Base-by-base conservation (phyloP, 1,140 invertebrate genomes). In the Antheraea pernyi region DNA sequence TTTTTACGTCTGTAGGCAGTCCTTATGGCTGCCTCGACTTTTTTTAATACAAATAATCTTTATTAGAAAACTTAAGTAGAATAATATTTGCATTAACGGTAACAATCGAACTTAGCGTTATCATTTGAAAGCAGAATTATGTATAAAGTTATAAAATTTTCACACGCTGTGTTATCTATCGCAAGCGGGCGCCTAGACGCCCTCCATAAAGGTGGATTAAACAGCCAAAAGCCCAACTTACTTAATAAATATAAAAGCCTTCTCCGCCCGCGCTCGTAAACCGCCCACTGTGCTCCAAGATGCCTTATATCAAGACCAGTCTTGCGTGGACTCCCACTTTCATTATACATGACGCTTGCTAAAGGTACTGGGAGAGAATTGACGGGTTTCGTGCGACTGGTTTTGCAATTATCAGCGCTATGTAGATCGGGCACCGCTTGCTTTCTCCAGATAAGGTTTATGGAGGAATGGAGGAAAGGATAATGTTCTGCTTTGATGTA, bases 201-300 rank as follows among this genome's bases (percentile, higher is more conserved):
- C 83, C 82, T 85, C 82, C 74, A 86, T 89, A 88, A 89, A 91
- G 87, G 87, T 91, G 87, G 87, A 89, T 91, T 91, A 91, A 91
- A 86, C 82, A 80, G 81, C 88, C 89, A 77, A 91, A 91, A 91
- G 89, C 89, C 88, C 88, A 91, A 91, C 88, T 91, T 91, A 91
- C 85, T 90, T 91, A 91, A 91, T 91, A 91, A 91, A 91, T 91
- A 91, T 91, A 91, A 91, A 91, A 91, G 89, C 85, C 86, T 89
- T 89, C 85, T 83, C 86, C 89, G 77, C 89, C 88, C 85, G 83
- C 69, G 79, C 61, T 90, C 86, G 83, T 91, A 91, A 91, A 91
- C 84, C 88, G 81, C 89, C 88, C 88, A 89, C 85, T 85, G 83
- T 76, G 84, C 84, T 86, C 81, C 80, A 91, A 91, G 87, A 90